Conservation (phyloP, 1,140 invertebrate genomes). For the Caerostris darwini region DNA sequence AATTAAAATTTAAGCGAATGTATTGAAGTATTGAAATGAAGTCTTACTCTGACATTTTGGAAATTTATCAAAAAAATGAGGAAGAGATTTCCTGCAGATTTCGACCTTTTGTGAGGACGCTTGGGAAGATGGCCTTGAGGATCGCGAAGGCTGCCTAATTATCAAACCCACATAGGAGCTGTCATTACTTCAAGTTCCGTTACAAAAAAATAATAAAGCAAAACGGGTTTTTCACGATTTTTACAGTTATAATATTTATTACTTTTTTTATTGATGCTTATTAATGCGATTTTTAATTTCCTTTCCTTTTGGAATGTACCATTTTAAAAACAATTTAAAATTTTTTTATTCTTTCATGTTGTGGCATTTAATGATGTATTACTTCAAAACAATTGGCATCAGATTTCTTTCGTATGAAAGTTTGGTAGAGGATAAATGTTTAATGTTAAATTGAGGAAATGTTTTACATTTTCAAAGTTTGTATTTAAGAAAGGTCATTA, state of each 20-base stretch:
- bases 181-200: background rate
- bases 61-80: background rate
- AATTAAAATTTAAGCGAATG: too few species aligned
- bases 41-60: background rate
- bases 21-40: too few species aligned
- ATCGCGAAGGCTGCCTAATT: slow-evolving; percentile 32
- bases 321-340: background rate
- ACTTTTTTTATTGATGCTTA: background rate
- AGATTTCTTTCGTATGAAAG: too few species aligned
- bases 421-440: background rate
- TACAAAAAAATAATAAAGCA: background rate
- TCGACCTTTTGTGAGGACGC: slow-evolving; percentile 21
- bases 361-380: background rate
- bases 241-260: slow-evolving; percentile 5
- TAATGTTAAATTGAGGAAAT: background rate
- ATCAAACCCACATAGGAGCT: slow-evolving; percentile 22
- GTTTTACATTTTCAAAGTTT: background rate
- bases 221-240: slow-evolving; percentile 44
- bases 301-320: background rate
- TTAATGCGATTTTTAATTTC: background rate
- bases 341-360: background rate
- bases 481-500: background rate
- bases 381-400: too few species aligned
- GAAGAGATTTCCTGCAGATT: background rate
- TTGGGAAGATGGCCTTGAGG: slow-evolving; percentile 16